Conservation (phyloP, 2,113 vertebrate genomes). For the Empidonax traillii region DNA sequence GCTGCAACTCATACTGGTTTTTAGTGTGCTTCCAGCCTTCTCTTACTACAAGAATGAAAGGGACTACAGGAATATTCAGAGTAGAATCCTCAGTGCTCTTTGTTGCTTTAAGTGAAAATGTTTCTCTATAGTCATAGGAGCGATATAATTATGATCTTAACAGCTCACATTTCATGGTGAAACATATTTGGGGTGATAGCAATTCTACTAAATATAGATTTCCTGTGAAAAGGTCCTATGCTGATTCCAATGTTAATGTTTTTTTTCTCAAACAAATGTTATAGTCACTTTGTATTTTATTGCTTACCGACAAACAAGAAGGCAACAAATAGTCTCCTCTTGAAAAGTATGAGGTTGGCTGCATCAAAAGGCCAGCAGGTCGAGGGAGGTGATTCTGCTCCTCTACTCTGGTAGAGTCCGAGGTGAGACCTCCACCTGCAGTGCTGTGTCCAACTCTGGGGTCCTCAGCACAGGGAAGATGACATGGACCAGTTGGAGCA, state of each 20-base stretch:
- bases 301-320: not conserved
- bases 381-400: not conserved
- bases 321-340: not conserved
- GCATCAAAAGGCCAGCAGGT: not conserved
- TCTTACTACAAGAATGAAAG: not conserved
- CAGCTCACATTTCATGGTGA: not conserved
- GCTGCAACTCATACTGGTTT: not conserved
- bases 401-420: not conserved
- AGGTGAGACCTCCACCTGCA: not conserved
- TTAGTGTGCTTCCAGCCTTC: not conserved
- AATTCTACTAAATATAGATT: conserved; percentile 1
- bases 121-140: not conserved
- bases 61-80: not conserved
- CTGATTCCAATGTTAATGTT: not conserved
- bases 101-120: not conserved
- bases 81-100: not conserved
- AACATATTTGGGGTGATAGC: not conserved
- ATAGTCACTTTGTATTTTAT: not conserved
- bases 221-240: not conserved
- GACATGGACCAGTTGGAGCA: accelerated
- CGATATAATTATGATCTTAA: not conserved
- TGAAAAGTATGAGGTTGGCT: not conserved
- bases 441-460: not conserved
- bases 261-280: not conserved
- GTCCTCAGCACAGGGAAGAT: too few species aligned